Conservation (phyloP, 2,797 vertebrate genomes). For the Oryzias sinensis region DNA sequence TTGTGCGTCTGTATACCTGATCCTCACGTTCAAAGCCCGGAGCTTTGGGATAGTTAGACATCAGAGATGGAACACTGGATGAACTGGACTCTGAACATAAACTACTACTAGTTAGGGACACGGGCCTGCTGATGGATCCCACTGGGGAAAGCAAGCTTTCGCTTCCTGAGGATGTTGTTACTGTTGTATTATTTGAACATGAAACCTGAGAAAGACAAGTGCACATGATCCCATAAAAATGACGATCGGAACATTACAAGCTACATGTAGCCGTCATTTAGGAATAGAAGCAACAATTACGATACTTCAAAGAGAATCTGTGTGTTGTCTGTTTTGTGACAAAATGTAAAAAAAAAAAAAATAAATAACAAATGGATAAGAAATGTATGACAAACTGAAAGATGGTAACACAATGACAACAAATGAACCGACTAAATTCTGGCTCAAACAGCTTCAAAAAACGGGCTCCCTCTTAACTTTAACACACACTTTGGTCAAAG, state of each 20-base stretch:
- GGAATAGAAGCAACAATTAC: too few species aligned
- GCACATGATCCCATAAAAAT: slow-evolving; percentile 68
- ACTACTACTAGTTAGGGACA: slow-evolving; percentile 83
- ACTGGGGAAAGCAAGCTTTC: slow-evolving; percentile 86
- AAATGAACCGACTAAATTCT: too few species aligned
- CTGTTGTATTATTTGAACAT: slow-evolving; percentile 85
- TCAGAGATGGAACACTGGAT: slow-evolving; percentile 83
- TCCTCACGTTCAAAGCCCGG: slow-evolving; percentile 89
- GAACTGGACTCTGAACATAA: slow-evolving; percentile 84
- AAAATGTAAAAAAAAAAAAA: not conserved
- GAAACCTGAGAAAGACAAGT: slow-evolving; percentile 83
- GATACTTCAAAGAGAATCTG: too few species aligned
- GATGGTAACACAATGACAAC: too few species aligned
- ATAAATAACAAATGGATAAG: not conserved
- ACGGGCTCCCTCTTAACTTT: too few species aligned
- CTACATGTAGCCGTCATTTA: too few species aligned
- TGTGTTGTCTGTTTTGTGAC: too few species aligned
- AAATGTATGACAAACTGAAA: too few species aligned
- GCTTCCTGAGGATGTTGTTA: slow-evolving; percentile 86
- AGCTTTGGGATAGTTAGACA: slow-evolving; percentile 86
- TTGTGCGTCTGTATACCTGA: slow-evolving; percentile 80
- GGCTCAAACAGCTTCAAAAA: too few species aligned
- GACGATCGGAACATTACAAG: slow-evolving; percentile 16
- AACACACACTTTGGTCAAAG: too few species aligned
- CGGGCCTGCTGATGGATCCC: slow-evolving; percentile 82